Conservation (phyloP, 2,113 vertebrate species). For the Clarias batrachus region DNA sequence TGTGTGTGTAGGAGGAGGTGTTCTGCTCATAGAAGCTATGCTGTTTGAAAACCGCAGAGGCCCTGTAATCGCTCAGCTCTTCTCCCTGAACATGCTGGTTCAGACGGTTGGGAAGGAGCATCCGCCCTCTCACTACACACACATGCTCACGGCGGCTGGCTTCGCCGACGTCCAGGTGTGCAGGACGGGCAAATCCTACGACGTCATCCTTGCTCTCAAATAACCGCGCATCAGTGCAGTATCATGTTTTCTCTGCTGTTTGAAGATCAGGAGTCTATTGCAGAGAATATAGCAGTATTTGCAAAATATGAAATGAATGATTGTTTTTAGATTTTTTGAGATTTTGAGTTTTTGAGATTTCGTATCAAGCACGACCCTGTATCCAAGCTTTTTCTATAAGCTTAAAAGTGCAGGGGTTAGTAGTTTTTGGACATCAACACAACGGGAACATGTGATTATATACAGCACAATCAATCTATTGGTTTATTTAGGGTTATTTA, state of each 20-base stretch:
- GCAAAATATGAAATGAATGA: not conserved
- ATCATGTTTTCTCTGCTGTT: not conserved
- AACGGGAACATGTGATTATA: not conserved
- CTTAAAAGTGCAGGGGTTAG: not conserved
- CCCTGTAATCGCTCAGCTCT: slow-evolving; percentile 68
- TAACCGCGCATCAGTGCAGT: slow-evolving; percentile 49
- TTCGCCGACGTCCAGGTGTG: slow-evolving; percentile 68
- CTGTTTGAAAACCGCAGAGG: slow-evolving; percentile 71
- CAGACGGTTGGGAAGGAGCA: slow-evolving; percentile 70
- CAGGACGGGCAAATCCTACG: slow-evolving; percentile 72
- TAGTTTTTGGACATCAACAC: not conserved
- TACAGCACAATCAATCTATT: not conserved
- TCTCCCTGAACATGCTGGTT: slow-evolving; percentile 77
- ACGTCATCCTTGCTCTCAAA: slow-evolving; percentile 71
- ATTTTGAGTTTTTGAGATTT: not conserved
- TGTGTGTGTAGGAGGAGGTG: slow-evolving; percentile 64
- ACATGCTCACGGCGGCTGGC: slow-evolving; percentile 61
- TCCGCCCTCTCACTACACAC: slow-evolving; percentile 63
- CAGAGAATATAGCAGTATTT: not conserved
- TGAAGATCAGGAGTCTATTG: not conserved
- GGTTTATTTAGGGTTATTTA: not conserved
- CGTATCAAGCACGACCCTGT: not conserved
- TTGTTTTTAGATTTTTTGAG: not conserved
- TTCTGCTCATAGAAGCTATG: slow-evolving; percentile 72
- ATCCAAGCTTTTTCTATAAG: not conserved